Percentiles rank a stretch among this genome's conserved stretches.
Conservation (phyloP, 2,888 invertebrate species). For the Melanostoma scalare region DNA sequence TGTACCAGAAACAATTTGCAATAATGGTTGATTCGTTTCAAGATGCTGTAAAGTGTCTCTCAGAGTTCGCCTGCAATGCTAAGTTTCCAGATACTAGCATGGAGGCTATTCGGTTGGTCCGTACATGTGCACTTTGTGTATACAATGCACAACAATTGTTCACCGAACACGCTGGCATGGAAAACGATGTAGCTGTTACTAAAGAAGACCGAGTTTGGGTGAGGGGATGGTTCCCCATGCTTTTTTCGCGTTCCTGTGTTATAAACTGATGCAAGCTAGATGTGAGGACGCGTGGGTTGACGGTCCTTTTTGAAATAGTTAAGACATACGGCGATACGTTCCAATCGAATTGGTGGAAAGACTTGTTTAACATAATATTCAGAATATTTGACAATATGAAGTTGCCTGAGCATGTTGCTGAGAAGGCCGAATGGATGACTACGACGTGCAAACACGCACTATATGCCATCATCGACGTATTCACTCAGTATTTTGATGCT, state of each 20-base stretch:
- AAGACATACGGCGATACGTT: constrained; percentile 98
- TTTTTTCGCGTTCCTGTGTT: constrained; percentile 98
- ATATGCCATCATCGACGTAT: constrained; percentile 99
- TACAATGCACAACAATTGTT: constrained; percentile 93
- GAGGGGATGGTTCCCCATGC: constrained; percentile 98
- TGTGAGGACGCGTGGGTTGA: constrained; percentile 96
- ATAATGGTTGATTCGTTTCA: constrained; percentile 99
- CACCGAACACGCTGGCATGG: constrained; percentile 92
- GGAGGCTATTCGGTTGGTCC: constrained; percentile 98
- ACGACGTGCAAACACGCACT: constrained; percentile 99
- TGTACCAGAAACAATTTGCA: constrained; percentile 95
- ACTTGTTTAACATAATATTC: constrained; percentile 97
- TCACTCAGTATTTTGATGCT: constrained; percentile 97
- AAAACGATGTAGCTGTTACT: constrained; percentile 91
- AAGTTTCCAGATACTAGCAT: constrained; percentile 99
- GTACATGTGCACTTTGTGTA: constrained; percentile 97
- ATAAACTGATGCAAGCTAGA: constrained; percentile 97
- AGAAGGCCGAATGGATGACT: constrained; percentile 99
- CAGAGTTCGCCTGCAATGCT: constrained; percentile 99
- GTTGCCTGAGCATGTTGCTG: constrained; percentile 95
- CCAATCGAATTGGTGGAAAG: constrained; percentile 98
- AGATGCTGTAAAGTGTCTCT: constrained; percentile 99
- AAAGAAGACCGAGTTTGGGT: constrained; percentile 99
- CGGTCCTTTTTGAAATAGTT: constrained; percentile 98
- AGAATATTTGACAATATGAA: constrained; percentile 99